phyloP scores from a whole-genome alignment of 2,888 invertebrate genomes.

The Lasioglossum oenotherae region DNA sequence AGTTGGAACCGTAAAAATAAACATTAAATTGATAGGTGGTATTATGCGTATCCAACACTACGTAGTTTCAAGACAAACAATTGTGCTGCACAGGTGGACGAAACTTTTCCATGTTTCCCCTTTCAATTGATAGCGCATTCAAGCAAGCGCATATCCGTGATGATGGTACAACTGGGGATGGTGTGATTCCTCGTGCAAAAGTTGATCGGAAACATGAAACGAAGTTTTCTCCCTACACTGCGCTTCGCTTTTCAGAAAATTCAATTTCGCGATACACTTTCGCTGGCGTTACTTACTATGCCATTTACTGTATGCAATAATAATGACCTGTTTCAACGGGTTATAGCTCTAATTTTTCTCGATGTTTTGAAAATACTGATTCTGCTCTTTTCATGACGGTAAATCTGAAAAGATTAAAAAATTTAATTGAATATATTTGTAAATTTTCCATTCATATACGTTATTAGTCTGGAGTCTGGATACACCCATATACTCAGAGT shows the following conservation, averaged over 20 bases:
- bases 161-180: background rate
- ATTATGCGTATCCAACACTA: background rate
- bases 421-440: too few relatives aligned
- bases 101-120: background rate
- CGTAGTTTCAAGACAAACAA: background rate
- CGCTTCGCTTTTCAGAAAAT: background rate
- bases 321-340: background rate
- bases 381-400: too few relatives aligned
- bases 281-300: background rate
- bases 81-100: background rate
- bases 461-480: too few relatives aligned
- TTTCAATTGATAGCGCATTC: background rate
- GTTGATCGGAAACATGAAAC: slow-evolving; percentile 4
- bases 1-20: background rate
- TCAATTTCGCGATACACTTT: background rate
- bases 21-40: background rate
- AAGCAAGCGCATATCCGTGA: background rate
- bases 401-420: too few relatives aligned
- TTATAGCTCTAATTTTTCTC: background rate
- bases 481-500: too few relatives aligned
- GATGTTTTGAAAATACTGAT: too few relatives aligned
- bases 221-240: background rate
- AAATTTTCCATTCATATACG: too few relatives aligned
- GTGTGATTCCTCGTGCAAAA: background rate
- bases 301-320: background rate